Conservation (phyloP, 2,888 invertebrate species). For the Sipunculus nudus region DNA sequence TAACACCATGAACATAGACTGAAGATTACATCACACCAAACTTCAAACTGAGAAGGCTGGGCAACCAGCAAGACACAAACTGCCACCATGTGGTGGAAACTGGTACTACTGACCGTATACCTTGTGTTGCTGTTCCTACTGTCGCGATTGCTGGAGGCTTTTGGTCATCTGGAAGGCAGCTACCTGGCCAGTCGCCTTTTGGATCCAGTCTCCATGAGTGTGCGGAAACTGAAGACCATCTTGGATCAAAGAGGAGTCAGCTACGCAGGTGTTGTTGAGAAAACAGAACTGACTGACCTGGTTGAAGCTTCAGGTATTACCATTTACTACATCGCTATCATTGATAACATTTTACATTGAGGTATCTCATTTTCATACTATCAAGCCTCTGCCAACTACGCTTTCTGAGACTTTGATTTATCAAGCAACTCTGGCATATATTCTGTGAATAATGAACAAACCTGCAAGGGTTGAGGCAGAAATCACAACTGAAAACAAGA, state of each 20-base stretch:
- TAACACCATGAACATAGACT: no score
- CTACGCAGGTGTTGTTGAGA: constrained; percentile 66
- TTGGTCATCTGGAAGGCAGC: constrained; percentile 63
- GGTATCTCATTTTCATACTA: no score
- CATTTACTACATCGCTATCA: no score
- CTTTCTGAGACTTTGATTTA: no score
- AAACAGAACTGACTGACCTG: constrained; percentile 63
- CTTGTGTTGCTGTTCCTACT: constrained; percentile 62
- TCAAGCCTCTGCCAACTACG: no score
- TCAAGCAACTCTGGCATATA: no score
- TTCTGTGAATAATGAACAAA: no score
- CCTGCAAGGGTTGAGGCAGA: no score
- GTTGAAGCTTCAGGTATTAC: constrained; percentile 67
- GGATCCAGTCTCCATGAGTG: constrained; percentile 66
- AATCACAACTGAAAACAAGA: no score
- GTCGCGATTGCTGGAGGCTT: constrained; percentile 63
- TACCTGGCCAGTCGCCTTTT: constrained; percentile 58
- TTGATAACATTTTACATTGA: no score
- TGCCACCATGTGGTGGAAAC: constrained; percentile 61
- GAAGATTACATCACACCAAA: no score
- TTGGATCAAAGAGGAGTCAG: constrained; percentile 66
- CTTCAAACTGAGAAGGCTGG: no score
- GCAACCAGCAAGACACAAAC: not conserved
- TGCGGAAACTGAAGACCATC: constrained; percentile 64
- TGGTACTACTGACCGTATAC: constrained; percentile 63